Base-by-base conservation (phyloP, 2,797 vertebrate species). In the Gymnodraco acuticeps region DNA sequence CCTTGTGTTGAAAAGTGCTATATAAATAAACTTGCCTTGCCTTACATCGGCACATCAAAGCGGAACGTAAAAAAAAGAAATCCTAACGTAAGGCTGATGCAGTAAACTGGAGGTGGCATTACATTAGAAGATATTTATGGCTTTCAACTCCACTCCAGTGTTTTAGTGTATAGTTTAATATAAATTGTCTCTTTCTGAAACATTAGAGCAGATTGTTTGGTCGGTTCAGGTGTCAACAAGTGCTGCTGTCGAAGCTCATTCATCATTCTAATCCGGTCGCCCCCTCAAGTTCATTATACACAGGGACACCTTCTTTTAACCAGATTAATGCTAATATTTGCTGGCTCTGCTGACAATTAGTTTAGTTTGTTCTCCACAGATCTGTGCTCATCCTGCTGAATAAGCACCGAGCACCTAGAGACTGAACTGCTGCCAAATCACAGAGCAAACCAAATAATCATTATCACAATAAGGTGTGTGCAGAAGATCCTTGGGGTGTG, bases 271-370 rank as follows among this genome's bases (percentile, higher is more conserved):
- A 61, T 56, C 19, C 13, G 17, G 55, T 64, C 20, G 41, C 78
- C 74, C 16, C 73, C 64, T 62, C 54, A 64, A 59, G 77, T 82
- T 80, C 64, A 70, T 77, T 71, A 76, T 51, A 66, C 75, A 69
- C 53, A 1, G 4, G 2, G 70, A 51, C 59, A 55, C 77, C 66
- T 89, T 85, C 67, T 87, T 79, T 82, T 78, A 88, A 85, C 64
- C 81, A 71, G 89, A 90, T 91, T 90, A 90, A 87, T 89, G 64
- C 81, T 86, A 81, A 87, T 60, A 85, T 77, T 71, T 23, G 31
- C 63, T 9, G 7, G 76, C 71, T 89, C 87, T 85, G 70, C 60
- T 61, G 50, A 73, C 63, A 85, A 73, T 91, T 87, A 71, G 79
- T 73, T 81, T 77, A 78, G 62, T 67, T 77, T 59, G 79, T 63